Evolutionary conservation across 2,797 vertebrate species (phyloP), one percentile per base, ranked within the genome.

Genomic region (Hyperoplus lanceolatus): DNA sequence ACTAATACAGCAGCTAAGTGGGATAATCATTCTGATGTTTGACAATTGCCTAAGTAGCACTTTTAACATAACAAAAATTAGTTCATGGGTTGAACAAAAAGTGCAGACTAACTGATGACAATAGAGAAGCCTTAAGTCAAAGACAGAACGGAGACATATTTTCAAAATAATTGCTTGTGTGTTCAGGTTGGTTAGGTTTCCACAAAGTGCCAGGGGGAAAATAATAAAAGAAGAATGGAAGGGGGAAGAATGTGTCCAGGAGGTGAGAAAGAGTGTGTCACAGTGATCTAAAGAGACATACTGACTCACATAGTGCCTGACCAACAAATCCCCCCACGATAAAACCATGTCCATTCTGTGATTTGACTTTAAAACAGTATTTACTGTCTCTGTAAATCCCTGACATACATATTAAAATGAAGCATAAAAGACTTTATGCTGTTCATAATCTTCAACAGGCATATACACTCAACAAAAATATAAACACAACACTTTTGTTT

Each of bases 331-430:
- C 5, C n/a, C 56, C 43, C 43, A 60, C 21, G 69, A 21, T 60
- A 13, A 85, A 63, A 53, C 21, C 43, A 77, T 61, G 57, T 56
- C 16, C 3, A 16, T 65, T 45, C 8, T 38, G 13, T 4, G 8
- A 63, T 69, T 43, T 54, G 41, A 49, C 39, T 61, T 46, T 66
- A 13, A 73, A 63, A 29, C 7, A 50, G 21, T 39, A 10, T 21
- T 62, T 12, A 16, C 8, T 14, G 43, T 55, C 53, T 45, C 69
- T 75, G 7, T 5, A 76, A 61, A 56, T 78, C 51, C 62, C 45
- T 15, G 38, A 46, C 61, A 71, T 54, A 57, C 45, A 77, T 50
- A n/a, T 50, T 76, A 53, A 71, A 73, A 57, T 60, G 7, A 41
- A 49, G 15, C 14, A 41, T 7, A 59, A 21, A 82, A 3, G 41